phyloP scores from a whole-genome alignment of 2,797 vertebrate genomes.

The Acrossocheilus fasciatus region DNA sequence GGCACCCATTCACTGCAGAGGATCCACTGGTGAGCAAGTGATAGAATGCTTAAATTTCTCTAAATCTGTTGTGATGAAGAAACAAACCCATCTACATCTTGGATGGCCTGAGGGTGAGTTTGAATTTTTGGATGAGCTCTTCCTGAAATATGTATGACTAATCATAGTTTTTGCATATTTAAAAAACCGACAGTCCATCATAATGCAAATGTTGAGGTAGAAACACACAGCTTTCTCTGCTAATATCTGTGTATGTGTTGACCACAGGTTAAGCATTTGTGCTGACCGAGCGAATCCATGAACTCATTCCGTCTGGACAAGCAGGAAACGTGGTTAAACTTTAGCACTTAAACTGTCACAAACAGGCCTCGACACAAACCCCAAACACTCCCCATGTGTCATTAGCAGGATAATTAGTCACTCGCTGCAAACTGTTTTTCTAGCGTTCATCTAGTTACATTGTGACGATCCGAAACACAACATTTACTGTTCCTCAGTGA shows the following conservation, averaged over 20 bases:
- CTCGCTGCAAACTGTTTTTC: not conserved
- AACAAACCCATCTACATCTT: not conserved
- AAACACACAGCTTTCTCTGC: not conserved
- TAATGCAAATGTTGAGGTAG: not conserved
- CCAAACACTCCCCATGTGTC: not conserved
- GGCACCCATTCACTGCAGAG: not conserved
- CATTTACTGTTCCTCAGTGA: not conserved
- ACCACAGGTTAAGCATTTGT: slow-evolving; percentile 70
- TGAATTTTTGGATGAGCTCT: not conserved
- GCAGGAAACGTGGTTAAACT: slow-evolving; percentile 80
- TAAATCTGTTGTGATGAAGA: not conserved
- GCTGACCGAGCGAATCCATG: slow-evolving; percentile 67
- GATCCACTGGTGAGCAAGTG: not conserved
- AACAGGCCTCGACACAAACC: slow-evolving; percentile 23
- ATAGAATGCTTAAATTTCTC: not conserved
- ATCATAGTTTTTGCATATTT: not conserved
- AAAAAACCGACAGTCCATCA: not conserved
- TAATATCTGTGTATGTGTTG: slow-evolving; percentile 35
- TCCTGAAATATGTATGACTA: not conserved
- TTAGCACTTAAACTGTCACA: slow-evolving; percentile 65
- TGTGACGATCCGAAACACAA: not conserved
- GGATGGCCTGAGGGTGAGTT: not conserved
- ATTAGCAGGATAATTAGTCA: slow-evolving; percentile 38
- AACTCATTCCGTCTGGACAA: slow-evolving; percentile 60
- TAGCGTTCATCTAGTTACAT: not conserved